Conservation (phyloP, 2,797 vertebrate genomes). For the Pangasius larnaudii region DNA sequence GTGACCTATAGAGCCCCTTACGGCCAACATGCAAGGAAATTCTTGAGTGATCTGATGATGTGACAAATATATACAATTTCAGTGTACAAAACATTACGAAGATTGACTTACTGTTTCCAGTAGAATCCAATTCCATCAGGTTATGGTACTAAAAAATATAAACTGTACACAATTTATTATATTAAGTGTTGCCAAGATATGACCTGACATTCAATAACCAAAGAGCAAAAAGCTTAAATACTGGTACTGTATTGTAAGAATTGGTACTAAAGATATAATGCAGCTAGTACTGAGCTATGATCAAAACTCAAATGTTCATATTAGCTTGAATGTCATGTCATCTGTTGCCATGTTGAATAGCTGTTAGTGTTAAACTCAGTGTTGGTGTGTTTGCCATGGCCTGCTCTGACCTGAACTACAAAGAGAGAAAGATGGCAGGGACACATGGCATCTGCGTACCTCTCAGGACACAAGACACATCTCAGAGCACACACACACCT, state of each 20-base stretch:
- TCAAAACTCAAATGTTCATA: slow-evolving; percentile 1
- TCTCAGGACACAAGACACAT: slow-evolving; percentile 68
- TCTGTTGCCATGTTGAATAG: slow-evolving; percentile 4
- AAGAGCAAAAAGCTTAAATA: not conserved
- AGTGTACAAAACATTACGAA: not conserved
- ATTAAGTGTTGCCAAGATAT: not conserved
- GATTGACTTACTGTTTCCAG: not conserved
- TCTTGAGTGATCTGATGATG: too few species aligned
- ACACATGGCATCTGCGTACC: slow-evolving; percentile 70
- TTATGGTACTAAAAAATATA: not conserved
- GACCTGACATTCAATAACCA: not conserved
- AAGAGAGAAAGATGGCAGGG: slow-evolving; percentile 56
- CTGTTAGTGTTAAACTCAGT: slow-evolving; percentile 1
- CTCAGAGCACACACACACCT: slow-evolving; percentile 50
- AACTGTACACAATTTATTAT: not conserved
- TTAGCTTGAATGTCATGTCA: slow-evolving; percentile 28
- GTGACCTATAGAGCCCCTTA: too few species aligned
- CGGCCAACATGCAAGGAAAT: too few species aligned
- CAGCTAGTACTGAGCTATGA: not conserved
- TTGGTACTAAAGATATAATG: not conserved
- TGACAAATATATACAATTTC: too few species aligned
- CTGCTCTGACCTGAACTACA: slow-evolving; percentile 25
- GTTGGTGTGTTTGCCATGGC: slow-evolving; percentile 9
- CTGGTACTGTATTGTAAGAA: not conserved
- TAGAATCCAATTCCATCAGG: not conserved